These are phyloP conservation scores for Phrynosoma platyrhinos DNA, from an alignment of 2,113 vertebrate species.

Conservation along the genomic window DNA sequence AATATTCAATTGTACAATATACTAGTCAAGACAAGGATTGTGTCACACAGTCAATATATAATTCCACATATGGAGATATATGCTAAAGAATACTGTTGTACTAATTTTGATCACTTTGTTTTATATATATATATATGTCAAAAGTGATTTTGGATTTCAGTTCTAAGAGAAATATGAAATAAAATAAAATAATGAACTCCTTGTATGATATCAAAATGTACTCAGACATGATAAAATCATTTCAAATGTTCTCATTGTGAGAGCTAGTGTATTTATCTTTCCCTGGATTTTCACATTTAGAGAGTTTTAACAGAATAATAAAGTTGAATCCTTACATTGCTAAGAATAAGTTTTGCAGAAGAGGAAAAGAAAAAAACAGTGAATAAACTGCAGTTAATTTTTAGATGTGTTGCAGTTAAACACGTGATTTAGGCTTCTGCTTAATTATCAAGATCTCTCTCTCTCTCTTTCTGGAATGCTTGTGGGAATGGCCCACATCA, in stretches of 20 bases:
- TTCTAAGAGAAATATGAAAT: too few species aligned
- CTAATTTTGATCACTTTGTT: too few species aligned
- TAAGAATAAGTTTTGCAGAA: background rate
- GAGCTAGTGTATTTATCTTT: background rate
- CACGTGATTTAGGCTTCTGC: conserved; percentile 60
- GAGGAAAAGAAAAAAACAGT: background rate
- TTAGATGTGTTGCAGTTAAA: conserved; percentile 52
- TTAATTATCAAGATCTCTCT: conserved; percentile 63
- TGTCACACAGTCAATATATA: too few species aligned
- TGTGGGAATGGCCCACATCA: conserved; percentile 80
- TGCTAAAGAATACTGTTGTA: too few species aligned
- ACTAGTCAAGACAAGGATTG: too few species aligned
- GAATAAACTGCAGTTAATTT: background rate
- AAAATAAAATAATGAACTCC: background rate
- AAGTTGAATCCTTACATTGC: background rate
- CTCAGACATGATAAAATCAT: background rate
- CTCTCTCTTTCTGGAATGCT: conserved; percentile 65
- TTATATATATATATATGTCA: too few species aligned
- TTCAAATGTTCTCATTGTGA: background rate
- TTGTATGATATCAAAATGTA: background rate
- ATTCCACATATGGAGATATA: too few species aligned
- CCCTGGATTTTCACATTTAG: too few species aligned
- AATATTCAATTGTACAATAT: too few species aligned
- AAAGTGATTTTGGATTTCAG: too few species aligned
- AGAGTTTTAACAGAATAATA: background rate